Evolutionary conservation across 2,888 invertebrate genomes (phyloP), one percentile per base, ranked within the genome.

Genomic region (Hirtodrosophila histrioides): DNA sequence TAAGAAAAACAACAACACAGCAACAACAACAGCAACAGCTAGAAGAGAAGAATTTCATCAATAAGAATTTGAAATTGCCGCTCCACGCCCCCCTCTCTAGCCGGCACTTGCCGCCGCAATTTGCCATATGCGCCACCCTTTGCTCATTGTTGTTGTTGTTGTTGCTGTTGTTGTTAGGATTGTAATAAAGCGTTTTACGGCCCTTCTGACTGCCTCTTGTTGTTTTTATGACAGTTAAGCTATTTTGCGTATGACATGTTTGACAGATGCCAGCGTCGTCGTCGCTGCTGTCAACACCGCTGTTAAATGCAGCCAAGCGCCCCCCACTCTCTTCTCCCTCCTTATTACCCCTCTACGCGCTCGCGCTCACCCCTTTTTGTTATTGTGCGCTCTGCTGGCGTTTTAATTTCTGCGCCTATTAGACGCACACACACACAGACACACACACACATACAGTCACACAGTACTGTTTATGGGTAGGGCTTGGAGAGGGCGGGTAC

Each of bases 211-310:
- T 39, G 61, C 51, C 74, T 50, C 62, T 63, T 77, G 84, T 70
- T 79, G 69, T 83, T 83, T 83, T 86, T 86, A 83, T 86, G 84
- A 80, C 84, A 76, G 88, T 86, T 86, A 86, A 83, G 86, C 88
- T 80, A 83, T 83, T 83, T 87, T 83, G 88, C 86, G 82, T 83
- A 83, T 88, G 88, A 88, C 82, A 88, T 69, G 88, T 83, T 83
- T 83, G 84, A 83, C 82, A 83, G 86, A 86, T 82, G 86, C 72
- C 83, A 70, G 53, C 61, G 51, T 55, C 53, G 64, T 39, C 50
- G 67, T 39, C 69, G 44, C 43, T 56, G 62, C 83, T 79, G 86
- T 87, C 86, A 86, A 71, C 88, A 63, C 63, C 63, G 69, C 50
- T 73, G 64, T 87, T 87, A 73, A 86, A 73, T 83, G 73, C 80